A percentile compares a stretch with the other conserved stretches of the same genome.
These are phyloP conservation scores for Polypedilum pembai DNA, from an alignment of 1,140 invertebrate species.

Conservation along the genomic window DNA sequence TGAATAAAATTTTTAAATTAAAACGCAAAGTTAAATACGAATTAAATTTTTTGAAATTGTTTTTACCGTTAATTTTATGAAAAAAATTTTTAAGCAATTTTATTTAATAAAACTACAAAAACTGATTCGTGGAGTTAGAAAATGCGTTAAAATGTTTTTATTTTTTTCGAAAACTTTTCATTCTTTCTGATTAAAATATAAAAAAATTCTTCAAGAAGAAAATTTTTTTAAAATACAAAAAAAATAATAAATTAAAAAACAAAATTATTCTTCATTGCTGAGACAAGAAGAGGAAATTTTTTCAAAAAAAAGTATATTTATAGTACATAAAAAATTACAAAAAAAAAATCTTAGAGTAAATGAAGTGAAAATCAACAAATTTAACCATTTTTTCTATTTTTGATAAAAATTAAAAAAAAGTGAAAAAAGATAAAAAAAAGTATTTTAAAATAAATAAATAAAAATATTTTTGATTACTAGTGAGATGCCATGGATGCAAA, in stretches of 20 bases:
- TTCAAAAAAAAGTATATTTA: conserved; percentile 15
- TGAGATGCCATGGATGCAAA: conserved; percentile 1
- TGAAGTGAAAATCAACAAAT: neutral
- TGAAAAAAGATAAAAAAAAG: neutral
- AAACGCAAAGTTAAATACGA: too few species aligned
- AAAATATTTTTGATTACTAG: conserved; percentile 14
- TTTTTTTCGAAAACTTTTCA: too few species aligned
- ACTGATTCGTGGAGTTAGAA: too few species aligned
- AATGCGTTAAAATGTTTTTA: too few species aligned
- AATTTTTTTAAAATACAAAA: neutral
- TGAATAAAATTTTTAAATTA: too few species aligned
- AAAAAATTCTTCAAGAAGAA: neutral
- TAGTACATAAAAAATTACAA: conserved; percentile 1
- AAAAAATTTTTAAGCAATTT: too few species aligned
- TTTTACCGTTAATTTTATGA: too few species aligned
- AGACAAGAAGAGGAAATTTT: neutral
- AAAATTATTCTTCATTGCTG: neutral
- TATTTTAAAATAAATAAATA: conserved; percentile 8
- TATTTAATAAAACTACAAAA: too few species aligned
- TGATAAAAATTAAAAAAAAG: conserved; percentile 7
- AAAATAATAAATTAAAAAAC: neutral
- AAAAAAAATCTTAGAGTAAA: neutral
- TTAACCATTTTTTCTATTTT: conserved; percentile 19
- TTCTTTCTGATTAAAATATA: neutral
- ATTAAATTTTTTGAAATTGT: too few species aligned